Evolutionary conservation across 2,113 vertebrate species (phyloP).

Genomic region (Gymnobelideus leadbeateri): DNA sequence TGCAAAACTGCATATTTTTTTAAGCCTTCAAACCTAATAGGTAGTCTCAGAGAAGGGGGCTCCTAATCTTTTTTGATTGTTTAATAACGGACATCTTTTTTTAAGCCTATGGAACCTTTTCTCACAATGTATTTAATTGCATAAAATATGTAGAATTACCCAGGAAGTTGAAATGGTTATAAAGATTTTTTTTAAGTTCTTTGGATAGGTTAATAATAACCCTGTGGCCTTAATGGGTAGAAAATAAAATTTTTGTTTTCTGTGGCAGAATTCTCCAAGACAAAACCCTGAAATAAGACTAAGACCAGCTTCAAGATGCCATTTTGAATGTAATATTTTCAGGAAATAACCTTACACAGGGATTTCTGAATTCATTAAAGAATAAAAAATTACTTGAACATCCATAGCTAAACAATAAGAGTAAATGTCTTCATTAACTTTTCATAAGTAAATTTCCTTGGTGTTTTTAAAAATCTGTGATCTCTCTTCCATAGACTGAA

Average conservation of each 20-base stretch:
- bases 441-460: conserved; percentile 32
- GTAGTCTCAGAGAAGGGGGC: background rate
- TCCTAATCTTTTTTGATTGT: background rate
- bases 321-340: conserved; percentile 53
- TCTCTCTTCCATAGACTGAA: conserved; percentile 90
- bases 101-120: background rate
- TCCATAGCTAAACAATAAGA: conserved; percentile 44
- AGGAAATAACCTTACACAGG: conserved; percentile 66
- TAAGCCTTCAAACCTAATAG: background rate
- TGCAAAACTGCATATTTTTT: background rate
- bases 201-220: background rate
- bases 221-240: background rate
- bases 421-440: conserved; percentile 25
- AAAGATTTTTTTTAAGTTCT: background rate
- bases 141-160: background rate
- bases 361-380: conserved; percentile 24
- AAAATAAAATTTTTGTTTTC: conserved; percentile 55
- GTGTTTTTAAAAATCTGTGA: conserved; percentile 33
- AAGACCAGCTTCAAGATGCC: conserved; percentile 62
- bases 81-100: background rate
- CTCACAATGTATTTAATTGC: background rate
- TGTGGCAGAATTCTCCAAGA: conserved; percentile 63
- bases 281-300: conserved; percentile 62
- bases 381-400: conserved; percentile 55
- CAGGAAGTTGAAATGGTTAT: background rate